Base-by-base conservation (phyloP, 2,888 invertebrate species). In the Megaustenia siamemsis region DNA sequence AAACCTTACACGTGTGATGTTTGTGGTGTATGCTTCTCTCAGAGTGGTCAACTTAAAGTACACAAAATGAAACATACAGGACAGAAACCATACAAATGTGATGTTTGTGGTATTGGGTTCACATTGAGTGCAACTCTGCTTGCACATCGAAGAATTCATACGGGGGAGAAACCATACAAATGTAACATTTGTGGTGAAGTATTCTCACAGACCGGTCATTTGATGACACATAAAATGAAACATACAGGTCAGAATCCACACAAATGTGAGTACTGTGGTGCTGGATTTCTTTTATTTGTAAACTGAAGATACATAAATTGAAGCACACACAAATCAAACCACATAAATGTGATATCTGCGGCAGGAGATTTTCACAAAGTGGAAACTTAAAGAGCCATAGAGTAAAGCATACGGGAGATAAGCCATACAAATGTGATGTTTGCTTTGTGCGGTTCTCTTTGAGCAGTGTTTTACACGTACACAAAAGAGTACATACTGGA, bases 11-110 rank as follows among this genome's bases (percentile, higher is more conserved):
- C 4, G 24, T 81, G 81, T 71, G 71, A 69, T 35, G 28, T 56
- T 45, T 81, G 81, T 71, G 53, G 53, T 32, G 40, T 45, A 38
- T 45, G 49, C 1, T 81, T 81, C 24, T 35, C 71, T 49, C 45
- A 81, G 35, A 69, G n/a, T 21, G 15, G 35, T 69, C 53, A 45
- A 21, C 40, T 81, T 53, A 78, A 78, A 40, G 40, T 45, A n/a
- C 84, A 84, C 35, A 71, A 56, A 21, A 38, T 78, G 21, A 71
- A 78, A 69, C 84, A 84, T 71, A 79, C 84, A 4, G 84, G 84
- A n/a, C 71, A 69, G 45, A 49, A 56, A 15, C 81, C 81, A n/a
- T 81, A 71, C 71, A 81, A 81, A 38, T 81, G 81, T 71, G 49
- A 69, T 53, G 53, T 69, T 32, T 81, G 81, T 71, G 81, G 81